Evolutionary conservation across 2,113 vertebrate genomes (phyloP).

Genomic region (Trinectes maculatus): DNA sequence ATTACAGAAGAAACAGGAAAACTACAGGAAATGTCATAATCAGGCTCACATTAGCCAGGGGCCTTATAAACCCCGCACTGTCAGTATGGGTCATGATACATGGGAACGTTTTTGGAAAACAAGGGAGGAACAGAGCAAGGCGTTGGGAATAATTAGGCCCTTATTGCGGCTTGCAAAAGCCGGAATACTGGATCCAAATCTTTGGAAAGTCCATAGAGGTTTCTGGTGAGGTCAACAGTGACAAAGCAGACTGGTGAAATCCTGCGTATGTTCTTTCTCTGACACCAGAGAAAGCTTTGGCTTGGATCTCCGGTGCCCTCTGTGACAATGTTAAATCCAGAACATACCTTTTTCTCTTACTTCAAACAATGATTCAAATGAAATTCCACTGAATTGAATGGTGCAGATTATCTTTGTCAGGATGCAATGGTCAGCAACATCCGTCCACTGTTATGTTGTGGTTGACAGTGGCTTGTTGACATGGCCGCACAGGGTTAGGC

Average conservation of each 20-base stretch:
- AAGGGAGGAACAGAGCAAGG: constrained; percentile 41
- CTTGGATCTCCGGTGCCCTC: constrained; percentile 18
- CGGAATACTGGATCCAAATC: constrained; percentile 35
- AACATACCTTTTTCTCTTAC: constrained; percentile 27
- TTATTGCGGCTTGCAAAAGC: constrained; percentile 42
- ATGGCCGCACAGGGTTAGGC: constrained; percentile 21
- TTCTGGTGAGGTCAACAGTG: constrained; percentile 40
- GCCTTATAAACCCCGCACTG: constrained; percentile 28
- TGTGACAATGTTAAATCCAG: neutral
- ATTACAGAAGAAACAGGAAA: constrained; percentile 56
- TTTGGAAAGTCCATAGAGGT: constrained; percentile 37
- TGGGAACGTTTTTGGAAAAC: constrained; percentile 54
- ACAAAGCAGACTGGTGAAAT: constrained; percentile 30
- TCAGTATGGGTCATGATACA: constrained; percentile 50
- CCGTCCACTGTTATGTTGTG: neutral
- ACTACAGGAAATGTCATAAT: constrained; percentile 77
- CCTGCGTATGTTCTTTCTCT: constrained; percentile 8
- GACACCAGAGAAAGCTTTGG: constrained; percentile 15
- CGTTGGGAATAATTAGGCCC: constrained; percentile 66
- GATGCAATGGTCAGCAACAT: constrained; percentile 1
- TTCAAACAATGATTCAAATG: constrained; percentile 19
- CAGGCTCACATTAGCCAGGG: constrained; percentile 49
- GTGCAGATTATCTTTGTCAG: constrained; percentile 53
- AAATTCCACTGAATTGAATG: constrained; percentile 33
- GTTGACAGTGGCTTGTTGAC: constrained; percentile 19